These are phyloP conservation scores for Channallabes apus DNA, from an alignment of 2,797 vertebrate species.

Conservation along the genomic window DNA sequence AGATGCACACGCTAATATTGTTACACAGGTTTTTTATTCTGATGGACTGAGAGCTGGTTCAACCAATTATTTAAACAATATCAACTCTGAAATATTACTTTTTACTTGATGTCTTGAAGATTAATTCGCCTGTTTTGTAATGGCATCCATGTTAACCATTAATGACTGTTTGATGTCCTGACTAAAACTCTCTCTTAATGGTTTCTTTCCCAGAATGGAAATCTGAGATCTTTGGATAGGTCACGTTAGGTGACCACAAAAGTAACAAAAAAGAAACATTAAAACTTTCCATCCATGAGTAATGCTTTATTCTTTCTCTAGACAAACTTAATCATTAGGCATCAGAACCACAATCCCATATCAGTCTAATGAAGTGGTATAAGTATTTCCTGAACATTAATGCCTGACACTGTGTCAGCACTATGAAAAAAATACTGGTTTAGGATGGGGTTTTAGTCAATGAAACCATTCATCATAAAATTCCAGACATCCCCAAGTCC, in stretches of 20 bases:
- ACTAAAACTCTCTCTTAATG: not conserved
- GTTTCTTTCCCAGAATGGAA: not conserved
- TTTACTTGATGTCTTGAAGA: not conserved
- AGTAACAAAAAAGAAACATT: slow-evolving; percentile 2
- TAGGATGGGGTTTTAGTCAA: slow-evolving; percentile 4
- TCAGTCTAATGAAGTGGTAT: not conserved
- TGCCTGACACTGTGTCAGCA: slow-evolving; percentile 29
- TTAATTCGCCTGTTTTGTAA: not conserved
- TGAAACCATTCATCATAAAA: slow-evolving; percentile 8
- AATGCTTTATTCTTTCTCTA: slow-evolving; percentile 16
- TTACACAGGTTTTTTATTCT: not conserved
- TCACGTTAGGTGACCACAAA: slow-evolving; percentile 7
- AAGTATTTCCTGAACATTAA: slow-evolving; percentile 9
- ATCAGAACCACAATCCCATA: slow-evolving; percentile 27
- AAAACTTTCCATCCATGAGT: not conserved
- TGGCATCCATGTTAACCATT: not conserved
- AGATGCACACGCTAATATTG: not conserved
- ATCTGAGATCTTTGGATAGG: not conserved
- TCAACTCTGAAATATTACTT: not conserved
- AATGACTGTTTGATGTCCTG: too few relatives aligned
- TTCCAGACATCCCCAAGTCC: not conserved
- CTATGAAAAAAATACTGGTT: slow-evolving; percentile 12
- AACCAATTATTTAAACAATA: not conserved
- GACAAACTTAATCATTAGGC: slow-evolving; percentile 34
- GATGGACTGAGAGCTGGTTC: not conserved